Base-by-base conservation (phyloP, 2,797 vertebrate species). In the Numenius phaeopus region DNA sequence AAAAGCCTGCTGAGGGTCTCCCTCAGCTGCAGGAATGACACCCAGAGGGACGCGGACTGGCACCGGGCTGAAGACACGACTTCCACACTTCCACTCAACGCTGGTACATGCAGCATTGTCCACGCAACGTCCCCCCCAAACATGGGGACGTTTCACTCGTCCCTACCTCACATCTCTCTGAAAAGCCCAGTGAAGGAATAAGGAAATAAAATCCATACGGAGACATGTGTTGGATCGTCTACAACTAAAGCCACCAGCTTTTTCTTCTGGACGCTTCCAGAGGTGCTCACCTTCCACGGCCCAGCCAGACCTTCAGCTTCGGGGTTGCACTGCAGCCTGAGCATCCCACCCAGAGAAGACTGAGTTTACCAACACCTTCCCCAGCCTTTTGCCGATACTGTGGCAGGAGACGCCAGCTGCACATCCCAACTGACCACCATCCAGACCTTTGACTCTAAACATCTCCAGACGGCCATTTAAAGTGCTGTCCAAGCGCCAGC, bases 101-200 rank as follows among this genome's bases (percentile, higher is more conserved):
- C 29, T 14, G 54, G 22, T 14, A 49, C 21, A 4, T 49, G 47
- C 47, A 49, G 47, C 47, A 14, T 49, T 49, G 47, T 24, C 47
- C 23, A 14, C 8, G 47, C 47, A 49, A 49, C 23, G 13, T 24
- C 13, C 23, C 46, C 23, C 23, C 23, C 54, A 29, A 30, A 18
- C 1, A 1, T 1, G 1, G 77, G n/a, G 55, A 3, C 21, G 7
- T 21, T 32, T 21, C 8, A 13, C 26, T 30, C 8, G 13, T 26
- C 27, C 39, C 42, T 24, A 11, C 42, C 20, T 54, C 59, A 29
- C 59, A 19, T 3, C n/a, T 17, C 50, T 39, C 75, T 13, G 17
- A 34, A 58, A 50, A 70, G 19, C 44, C 44, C 67, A 11, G 18
- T 5, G 23, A 64, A 40, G 24, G 69, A 39, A 10, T 44, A 30